These are phyloP conservation scores for Balaenoptera acutorostrata DNA, from an alignment of 2,113 vertebrate species.

Conservation along the genomic window DNA sequence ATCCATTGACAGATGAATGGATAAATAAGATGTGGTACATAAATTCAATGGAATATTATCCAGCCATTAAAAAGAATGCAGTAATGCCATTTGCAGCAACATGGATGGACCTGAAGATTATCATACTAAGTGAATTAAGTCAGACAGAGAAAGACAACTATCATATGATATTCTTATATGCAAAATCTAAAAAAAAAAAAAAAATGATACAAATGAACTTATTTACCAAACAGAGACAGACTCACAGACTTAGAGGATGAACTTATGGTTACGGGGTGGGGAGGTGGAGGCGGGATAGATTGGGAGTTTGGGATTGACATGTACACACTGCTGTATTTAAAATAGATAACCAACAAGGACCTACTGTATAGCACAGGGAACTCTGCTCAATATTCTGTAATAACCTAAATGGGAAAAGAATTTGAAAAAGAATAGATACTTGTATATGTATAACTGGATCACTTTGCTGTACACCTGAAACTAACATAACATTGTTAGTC, in stretches of 20 bases:
- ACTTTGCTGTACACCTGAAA: background rate
- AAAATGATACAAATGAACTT: background rate
- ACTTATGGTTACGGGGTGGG: background rate
- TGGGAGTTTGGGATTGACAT: background rate
- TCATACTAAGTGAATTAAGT: background rate
- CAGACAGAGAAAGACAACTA: background rate
- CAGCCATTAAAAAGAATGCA: background rate
- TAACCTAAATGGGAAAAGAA: background rate
- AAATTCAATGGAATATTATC: background rate
- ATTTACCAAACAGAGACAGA: background rate
- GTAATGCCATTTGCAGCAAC: background rate
- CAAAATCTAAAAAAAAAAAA: background rate
- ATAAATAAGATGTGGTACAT: background rate
- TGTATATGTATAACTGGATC: background rate
- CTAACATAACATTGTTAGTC: background rate
- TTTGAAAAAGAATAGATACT: background rate
- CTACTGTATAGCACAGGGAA: background rate
- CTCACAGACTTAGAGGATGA: background rate
- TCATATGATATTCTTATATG: background rate
- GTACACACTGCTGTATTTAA: background rate
- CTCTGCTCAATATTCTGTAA: background rate
- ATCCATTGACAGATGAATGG: background rate
- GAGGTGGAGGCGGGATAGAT: background rate
- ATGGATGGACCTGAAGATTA: background rate
- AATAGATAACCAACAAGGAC: background rate